Evolutionary conservation across 2,113 vertebrate species (phyloP), one percentile per base, ranked within the genome.

Genomic region (Apeltes quadracus): DNA sequence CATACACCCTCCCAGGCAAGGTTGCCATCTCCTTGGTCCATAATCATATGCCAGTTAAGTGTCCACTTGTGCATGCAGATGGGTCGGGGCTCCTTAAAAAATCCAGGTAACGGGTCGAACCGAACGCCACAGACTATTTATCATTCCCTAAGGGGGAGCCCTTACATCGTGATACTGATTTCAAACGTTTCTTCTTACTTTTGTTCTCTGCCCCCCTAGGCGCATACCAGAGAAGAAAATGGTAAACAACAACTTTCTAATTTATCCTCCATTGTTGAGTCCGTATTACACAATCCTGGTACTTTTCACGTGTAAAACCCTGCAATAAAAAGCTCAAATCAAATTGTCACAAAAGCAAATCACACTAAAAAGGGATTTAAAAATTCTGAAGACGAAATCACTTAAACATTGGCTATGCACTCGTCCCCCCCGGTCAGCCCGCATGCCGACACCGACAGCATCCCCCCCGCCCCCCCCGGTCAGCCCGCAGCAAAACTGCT

Each of bases 1-100:
- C 83, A 72, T 75, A 79, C 76, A 67, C 88, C 85, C 90, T 92
- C 84, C 80, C 87, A 87, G 83, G 87, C 93, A 94, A 94, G 93
- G 94, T 93, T 91, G 90, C 82, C 46, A 81, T 91, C 90, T 90
- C 93, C 93, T 93, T 93, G 92, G 80, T 85, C 82, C 77, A 79
- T 91, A 91, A 91, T 90, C 89, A 90, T 91, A 93, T 93, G 92
- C 90, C 92, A 91, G 89, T 91, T 91, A 92, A 85, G 90, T 88
- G 84, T 91, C 87, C 77, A 87, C 86, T 91, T 91, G 83, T 36
- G 88, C 91, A 93, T 92, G 92, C 93, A 94, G 89, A 94, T 92
- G 89, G 88, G 81, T n/a, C 76, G 61, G 72, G 66, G 67, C 86
- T 88, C 75, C 73, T 88, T 83, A 81, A 85, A n/a, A 81, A 88